Evolutionary conservation across 2,113 vertebrate genomes (phyloP).

Genomic region (Diphyllodes magnificus): DNA sequence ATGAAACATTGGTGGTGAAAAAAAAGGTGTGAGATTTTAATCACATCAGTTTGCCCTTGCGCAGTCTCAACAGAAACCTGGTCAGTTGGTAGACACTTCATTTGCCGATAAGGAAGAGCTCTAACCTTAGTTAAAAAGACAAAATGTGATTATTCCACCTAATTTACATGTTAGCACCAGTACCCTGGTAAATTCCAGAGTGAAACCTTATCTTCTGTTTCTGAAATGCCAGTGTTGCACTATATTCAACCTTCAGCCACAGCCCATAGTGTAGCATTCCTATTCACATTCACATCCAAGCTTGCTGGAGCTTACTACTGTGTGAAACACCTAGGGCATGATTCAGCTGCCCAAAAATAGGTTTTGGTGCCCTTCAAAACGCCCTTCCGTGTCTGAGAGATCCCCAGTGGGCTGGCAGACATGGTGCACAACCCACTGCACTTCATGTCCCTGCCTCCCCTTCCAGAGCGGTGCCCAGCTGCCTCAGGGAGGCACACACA

Average conservation of each 20-base stretch:
- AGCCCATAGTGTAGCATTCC: fast-evolving
- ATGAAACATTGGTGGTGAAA: not conserved
- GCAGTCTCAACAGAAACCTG: not conserved
- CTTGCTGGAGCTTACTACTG: not conserved
- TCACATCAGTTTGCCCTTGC: not conserved
- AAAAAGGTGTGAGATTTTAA: constrained; percentile 15
- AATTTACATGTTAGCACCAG: not conserved
- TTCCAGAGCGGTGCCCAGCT: not conserved
- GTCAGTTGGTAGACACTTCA: not conserved
- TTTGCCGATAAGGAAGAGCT: not conserved
- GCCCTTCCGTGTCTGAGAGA: not conserved
- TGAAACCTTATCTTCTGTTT: constrained; percentile 2
- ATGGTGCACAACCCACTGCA: not conserved
- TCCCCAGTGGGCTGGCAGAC: not conserved
- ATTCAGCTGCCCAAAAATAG: not conserved
- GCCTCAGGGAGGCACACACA: fast-evolving
- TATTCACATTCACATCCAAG: not conserved
- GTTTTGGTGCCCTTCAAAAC: not conserved
- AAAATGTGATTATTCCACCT: not conserved
- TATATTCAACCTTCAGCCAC: not conserved
- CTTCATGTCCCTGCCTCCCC: fast-evolving
- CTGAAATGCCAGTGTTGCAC: not conserved
- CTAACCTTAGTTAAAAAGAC: not conserved
- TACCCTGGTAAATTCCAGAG: not conserved
- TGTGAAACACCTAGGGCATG: not conserved